Evolutionary conservation across 2,888 invertebrate genomes (phyloP), one percentile per base, ranked within the genome.

Genomic region (Lottia scabra): DNA sequence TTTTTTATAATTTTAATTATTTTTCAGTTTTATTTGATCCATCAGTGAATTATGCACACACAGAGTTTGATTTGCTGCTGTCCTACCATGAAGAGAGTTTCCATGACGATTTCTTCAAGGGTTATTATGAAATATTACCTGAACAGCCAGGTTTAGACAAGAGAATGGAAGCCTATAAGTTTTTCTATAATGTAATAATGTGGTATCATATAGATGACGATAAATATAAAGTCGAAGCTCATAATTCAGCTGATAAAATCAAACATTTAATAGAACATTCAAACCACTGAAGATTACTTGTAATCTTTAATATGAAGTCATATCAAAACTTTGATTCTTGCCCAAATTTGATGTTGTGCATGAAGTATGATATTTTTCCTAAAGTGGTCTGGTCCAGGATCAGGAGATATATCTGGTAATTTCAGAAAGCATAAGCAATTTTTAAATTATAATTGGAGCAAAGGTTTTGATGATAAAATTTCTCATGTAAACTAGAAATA

Each of bases 1-100:
- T 10, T 30, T 30, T 30, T 30, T 30, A 30, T 30, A 30, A 4
- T 30, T 38, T 38, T 6, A 38, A 38, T 65, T 13, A n/a, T 66
- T 2, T 74, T 71, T 43, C 71, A 74, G 74, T 74, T 38, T 19
- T 74, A 56, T 74, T 74, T 38, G 74, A 74, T 62, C 74, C 73
- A 4, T 70, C 74, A 1, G 70, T 74, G 27, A 43, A 63, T 44
- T 74, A 71, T 64, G 68, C 67, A 16, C 70, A 74, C 56, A 46
- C 45, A 38, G 70, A 71, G 68, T 70, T 71, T 65, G 74, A 74
- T 19, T 65, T 74, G 46, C 44, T 71, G 19, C 70, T 74, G 19
- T 67, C 74, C 1, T 26, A 48, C 16, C 63, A 45, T 8, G 74
- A 74, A 43, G 74, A 44, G 10, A 19, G 46, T 23, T 74, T 74